Conservation (phyloP, 2,888 invertebrate genomes). For the Drosophila kambysellisi region DNA sequence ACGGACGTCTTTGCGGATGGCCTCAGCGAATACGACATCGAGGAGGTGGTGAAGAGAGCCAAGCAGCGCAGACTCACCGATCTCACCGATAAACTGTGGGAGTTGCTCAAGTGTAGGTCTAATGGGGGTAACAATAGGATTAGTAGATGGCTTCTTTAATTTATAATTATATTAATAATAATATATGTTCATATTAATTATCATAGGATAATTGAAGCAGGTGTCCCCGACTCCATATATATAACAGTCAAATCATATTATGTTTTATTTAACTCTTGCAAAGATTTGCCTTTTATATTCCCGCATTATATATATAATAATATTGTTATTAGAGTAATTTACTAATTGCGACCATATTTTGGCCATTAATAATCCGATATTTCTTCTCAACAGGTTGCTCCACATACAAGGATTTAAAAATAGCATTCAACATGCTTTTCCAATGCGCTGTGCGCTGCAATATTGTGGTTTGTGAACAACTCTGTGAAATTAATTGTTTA, state of each 20-base stretch:
- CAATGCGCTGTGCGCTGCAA: constrained; percentile 84
- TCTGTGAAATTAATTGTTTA: neutral
- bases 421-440: constrained; percentile 82
- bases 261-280: too few species aligned
- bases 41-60: constrained; percentile 80
- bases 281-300: too few species aligned
- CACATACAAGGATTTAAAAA: constrained; percentile 83
- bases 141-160: neutral
- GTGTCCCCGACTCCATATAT: too few species aligned
- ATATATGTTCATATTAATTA: neutral
- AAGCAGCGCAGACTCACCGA: constrained; percentile 76
- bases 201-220: neutral
- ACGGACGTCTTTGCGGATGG: constrained; percentile 61
- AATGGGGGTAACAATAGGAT: neutral
- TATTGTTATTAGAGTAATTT: too few species aligned
- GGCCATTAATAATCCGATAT: neutral
- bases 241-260: too few species aligned
- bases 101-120: constrained; percentile 80
- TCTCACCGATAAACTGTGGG: constrained; percentile 84
- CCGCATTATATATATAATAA: too few species aligned
- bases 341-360: too few species aligned
- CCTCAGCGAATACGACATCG: constrained; percentile 76
- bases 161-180: neutral
- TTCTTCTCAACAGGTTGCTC: constrained; percentile 72
- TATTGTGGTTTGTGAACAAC: constrained; percentile 79